These are phyloP conservation scores for Caenorhabditis afra DNA, from an alignment of 2,888 invertebrate species.

Conservation along the genomic window DNA sequence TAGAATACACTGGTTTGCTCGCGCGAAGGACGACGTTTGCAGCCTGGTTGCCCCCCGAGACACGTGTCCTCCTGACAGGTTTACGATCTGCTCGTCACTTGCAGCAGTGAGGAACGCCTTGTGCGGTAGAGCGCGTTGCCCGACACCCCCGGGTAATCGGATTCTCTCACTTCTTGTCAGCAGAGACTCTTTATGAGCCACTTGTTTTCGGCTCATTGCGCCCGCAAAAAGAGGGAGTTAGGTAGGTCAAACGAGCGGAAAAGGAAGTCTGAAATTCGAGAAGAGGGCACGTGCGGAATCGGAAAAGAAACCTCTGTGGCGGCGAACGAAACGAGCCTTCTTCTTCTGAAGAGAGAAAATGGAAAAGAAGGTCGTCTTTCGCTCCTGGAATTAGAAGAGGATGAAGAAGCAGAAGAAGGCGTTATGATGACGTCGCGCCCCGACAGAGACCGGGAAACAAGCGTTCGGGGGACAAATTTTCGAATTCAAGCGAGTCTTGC, in stretches of 20 bases:
- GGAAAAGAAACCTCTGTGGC: not conserved
- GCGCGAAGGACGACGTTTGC: no score
- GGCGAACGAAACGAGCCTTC: not conserved
- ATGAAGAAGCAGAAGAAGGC: slow-evolving; percentile 14
- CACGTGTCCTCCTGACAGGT: no score
- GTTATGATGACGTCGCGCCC: slow-evolving; percentile 38
- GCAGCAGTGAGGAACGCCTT: no score
- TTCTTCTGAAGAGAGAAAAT: slow-evolving; percentile 13
- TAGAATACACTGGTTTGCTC: no score
- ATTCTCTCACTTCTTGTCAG: no score
- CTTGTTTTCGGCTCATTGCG: no score
- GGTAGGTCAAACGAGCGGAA: not conserved
- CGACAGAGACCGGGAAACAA: not conserved
- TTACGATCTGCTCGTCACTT: no score
- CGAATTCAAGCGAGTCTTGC: slow-evolving; percentile 9
- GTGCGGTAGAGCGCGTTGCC: no score
- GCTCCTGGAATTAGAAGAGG: slow-evolving; percentile 40
- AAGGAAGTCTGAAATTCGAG: slow-evolving; percentile 17
- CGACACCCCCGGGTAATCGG: no score
- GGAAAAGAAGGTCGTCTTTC: slow-evolving; percentile 36
- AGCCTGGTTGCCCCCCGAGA: no score
- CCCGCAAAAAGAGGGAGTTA: not conserved
- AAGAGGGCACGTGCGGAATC: slow-evolving; percentile 3
- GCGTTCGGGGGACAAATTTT: slow-evolving; percentile 10
- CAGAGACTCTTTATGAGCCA: no score